Evolutionary conservation across 1,140 invertebrate genomes (phyloP).

Genomic region (Lethocerus indicus): DNA sequence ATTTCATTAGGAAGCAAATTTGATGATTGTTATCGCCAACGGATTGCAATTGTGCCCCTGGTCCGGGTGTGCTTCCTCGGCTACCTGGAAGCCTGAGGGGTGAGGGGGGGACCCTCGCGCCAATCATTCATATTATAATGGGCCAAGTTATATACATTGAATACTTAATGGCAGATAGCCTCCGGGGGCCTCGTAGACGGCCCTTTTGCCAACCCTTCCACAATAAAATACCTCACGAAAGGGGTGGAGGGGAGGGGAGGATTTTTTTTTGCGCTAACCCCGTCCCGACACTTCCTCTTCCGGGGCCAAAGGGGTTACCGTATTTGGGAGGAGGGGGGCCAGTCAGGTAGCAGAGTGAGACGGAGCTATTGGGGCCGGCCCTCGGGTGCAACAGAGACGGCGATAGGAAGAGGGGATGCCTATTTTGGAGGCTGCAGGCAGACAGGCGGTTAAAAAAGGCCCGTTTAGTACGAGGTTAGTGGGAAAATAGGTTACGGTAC

Average conservation of each 20-base stretch:
- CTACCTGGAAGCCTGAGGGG: background rate
- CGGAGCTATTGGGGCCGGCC: background rate
- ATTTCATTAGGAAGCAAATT: no score
- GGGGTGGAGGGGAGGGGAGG: background rate
- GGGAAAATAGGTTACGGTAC: no score
- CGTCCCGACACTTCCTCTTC: conserved; percentile 6
- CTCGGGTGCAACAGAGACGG: conserved; percentile 1
- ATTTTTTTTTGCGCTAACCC: background rate
- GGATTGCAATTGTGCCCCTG: no score
- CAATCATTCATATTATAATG: conserved; percentile 13
- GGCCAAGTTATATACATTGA: conserved; percentile 10
- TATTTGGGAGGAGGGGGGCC: conserved; percentile 4
- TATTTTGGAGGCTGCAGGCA: conserved; percentile 1
- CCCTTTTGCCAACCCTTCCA: no score
- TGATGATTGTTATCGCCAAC: no score
- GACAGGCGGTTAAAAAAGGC: no score
- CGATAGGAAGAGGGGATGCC: background rate
- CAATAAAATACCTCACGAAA: no score
- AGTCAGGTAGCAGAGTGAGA: conserved; percentile 6
- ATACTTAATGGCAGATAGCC: conserved; percentile 13
- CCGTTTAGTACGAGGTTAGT: no score
- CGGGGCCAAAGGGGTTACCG: conserved; percentile 5
- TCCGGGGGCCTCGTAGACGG: no score
- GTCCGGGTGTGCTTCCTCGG: no score
- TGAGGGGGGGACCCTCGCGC: background rate